Base-by-base conservation (phyloP, 2,888 invertebrate genomes). In the Stenichneumon culpator region DNA sequence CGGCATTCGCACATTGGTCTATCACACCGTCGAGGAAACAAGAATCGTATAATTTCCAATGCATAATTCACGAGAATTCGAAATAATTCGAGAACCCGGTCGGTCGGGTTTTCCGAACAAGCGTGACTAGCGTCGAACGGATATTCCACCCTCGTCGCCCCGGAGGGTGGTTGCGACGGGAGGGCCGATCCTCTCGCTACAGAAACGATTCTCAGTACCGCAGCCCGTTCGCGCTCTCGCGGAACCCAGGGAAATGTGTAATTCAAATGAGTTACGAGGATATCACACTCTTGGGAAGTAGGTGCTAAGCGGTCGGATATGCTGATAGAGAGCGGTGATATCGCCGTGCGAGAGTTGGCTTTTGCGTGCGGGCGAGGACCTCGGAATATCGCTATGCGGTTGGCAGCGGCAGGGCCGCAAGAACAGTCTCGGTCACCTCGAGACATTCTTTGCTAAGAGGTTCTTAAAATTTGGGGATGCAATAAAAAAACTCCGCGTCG, bases 241-340 rank as follows among this genome's bases (percentile, higher is more conserved):
- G 87, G 79, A 89, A 89, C 89, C 90, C 87, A 88, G 93, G 92
- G 93, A 93, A 93, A 93, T 92, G 93, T 93, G 92, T 93, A 93
- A 94, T 94, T 93, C 93, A 92, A 93, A 93, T 93, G 93, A 94
- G 93, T 93, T 93, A 93, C 93, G 92, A 91, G 92, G 90, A 89
- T 94, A 94, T 93, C 93, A 92, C 93, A 93, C 94, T 93, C 94
- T 88, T 92, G 94, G 94, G 94, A 93, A 93, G 94, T 92, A 93
- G 94, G 93, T 93, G 93, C 93, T 94, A 94, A 94, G 93, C 93
- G 94, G 90, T 93, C 92, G 92, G 92, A 93, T 94, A 93, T 93
- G 93, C 93, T 94, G 94, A 94, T 94, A 92, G 93, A 91, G 90
- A 89, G 89, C 86, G 86, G 87, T 88, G 87, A 87, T 89, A 88